Conservation (phyloP, 2,888 invertebrate species). For the Metacarcinus magister region DNA sequence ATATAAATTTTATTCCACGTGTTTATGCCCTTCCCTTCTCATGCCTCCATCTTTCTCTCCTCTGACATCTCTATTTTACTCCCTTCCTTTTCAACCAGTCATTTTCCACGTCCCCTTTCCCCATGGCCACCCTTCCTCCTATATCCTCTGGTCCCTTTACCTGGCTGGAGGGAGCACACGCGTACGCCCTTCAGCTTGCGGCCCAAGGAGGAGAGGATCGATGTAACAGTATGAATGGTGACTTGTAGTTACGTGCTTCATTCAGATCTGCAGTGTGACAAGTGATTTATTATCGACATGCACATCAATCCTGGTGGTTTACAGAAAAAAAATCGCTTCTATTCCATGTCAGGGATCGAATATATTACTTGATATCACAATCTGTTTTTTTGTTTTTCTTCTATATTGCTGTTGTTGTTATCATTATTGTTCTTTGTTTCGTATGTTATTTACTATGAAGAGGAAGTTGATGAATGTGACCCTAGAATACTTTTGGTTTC, state of each 20-base stretch:
- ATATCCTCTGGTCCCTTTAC: neutral
- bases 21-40: slow-evolving; percentile 18
- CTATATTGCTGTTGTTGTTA: neutral
- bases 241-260: neutral
- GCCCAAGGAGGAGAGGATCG: neutral
- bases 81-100: neutral
- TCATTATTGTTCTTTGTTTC: neutral
- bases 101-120: neutral
- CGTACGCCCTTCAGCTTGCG: neutral
- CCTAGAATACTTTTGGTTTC: neutral
- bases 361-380: neutral
- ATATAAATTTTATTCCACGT: neutral
- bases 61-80: slow-evolving; percentile 5
- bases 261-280: neutral
- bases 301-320: neutral
- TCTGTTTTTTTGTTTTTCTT: neutral
- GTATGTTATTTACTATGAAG: neutral
- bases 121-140: neutral
- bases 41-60: neutral
- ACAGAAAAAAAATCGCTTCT: neutral
- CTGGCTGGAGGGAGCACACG: neutral
- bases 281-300: neutral
- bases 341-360: neutral
- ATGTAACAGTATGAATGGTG: neutral
- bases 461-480: neutral